phyloP scores from a whole-genome alignment of 2,113 vertebrate species.

The Bothrops jararaca region DNA sequence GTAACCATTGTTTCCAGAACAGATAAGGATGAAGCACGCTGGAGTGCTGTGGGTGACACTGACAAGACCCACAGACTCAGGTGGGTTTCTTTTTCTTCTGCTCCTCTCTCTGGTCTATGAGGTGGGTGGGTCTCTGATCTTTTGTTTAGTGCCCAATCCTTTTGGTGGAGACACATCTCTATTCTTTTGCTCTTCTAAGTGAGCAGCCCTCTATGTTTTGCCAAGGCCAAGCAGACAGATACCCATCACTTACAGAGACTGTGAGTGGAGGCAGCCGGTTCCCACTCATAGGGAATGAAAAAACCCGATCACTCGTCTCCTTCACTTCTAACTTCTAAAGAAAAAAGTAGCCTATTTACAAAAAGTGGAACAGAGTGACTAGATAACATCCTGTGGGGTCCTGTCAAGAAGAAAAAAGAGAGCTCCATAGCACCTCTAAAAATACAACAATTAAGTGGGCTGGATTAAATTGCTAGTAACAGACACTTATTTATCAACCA shows the following conservation, averaged over 20 bases:
- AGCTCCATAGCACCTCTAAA: conserved; percentile 41
- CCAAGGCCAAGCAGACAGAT: background rate
- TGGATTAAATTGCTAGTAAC: background rate
- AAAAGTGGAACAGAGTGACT: background rate
- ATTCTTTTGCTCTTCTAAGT: background rate
- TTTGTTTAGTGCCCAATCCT: background rate
- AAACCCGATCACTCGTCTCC: background rate
- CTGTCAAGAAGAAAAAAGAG: conserved; percentile 23
- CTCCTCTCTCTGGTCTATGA: background rate
- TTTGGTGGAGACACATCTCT: background rate
- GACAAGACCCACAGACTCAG: background rate
- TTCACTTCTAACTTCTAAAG: background rate
- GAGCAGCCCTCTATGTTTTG: background rate
- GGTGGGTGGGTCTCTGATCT: background rate
- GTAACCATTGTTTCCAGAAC: background rate
- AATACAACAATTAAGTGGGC: conserved; percentile 10
- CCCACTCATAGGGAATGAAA: background rate
- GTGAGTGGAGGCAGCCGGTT: background rate
- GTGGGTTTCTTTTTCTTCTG: background rate
- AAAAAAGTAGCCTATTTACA: background rate
- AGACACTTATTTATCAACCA: background rate
- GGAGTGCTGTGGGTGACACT: background rate
- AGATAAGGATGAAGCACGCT: background rate
- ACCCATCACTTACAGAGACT: background rate
- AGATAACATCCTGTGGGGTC: background rate